Evolutionary conservation across 1,140 invertebrate genomes (phyloP).

Genomic region (Euwallacea similis): DNA sequence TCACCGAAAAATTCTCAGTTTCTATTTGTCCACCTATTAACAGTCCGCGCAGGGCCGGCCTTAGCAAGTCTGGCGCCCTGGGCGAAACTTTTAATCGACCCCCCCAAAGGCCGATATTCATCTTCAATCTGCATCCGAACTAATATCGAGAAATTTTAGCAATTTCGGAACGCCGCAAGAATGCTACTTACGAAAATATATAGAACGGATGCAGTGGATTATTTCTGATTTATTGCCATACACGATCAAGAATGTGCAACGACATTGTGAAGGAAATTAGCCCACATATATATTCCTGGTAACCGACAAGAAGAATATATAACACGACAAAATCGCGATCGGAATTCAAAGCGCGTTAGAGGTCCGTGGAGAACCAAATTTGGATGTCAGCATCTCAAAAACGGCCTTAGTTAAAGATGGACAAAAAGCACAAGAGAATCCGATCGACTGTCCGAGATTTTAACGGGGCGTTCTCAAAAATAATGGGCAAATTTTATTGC

Average conservation of each 20-base stretch:
- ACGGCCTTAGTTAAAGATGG: constrained; percentile 7
- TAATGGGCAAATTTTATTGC: constrained; percentile 30
- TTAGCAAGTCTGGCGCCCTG: too few relatives aligned
- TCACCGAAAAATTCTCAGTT: too few relatives aligned
- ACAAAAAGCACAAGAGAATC: constrained; percentile 17
- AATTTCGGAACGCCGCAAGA: too few relatives aligned
- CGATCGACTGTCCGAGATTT: constrained; percentile 19
- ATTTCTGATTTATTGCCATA: constrained; percentile 10
- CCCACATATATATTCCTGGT: constrained; percentile 10
- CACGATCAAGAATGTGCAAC: constrained; percentile 1
- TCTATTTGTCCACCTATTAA: too few relatives aligned
- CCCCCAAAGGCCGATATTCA: too few relatives aligned
- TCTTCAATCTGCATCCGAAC: too few relatives aligned
- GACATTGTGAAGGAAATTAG: constrained; percentile 13
- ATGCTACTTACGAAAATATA: too few relatives aligned
- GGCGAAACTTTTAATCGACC: too few relatives aligned
- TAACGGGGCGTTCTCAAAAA: constrained; percentile 29
- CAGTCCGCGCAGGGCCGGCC: too few relatives aligned
- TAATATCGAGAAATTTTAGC: too few relatives aligned
- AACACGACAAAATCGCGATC: constrained; percentile 19
- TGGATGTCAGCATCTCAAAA: constrained; percentile 21
- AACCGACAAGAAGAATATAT: constrained; percentile 8
- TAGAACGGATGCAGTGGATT: too few relatives aligned
- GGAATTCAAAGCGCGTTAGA: constrained; percentile 20
- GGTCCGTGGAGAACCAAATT: constrained; percentile 21